Conservation (phyloP, 2,113 vertebrate genomes). For the Megaptera novaeangliae region DNA sequence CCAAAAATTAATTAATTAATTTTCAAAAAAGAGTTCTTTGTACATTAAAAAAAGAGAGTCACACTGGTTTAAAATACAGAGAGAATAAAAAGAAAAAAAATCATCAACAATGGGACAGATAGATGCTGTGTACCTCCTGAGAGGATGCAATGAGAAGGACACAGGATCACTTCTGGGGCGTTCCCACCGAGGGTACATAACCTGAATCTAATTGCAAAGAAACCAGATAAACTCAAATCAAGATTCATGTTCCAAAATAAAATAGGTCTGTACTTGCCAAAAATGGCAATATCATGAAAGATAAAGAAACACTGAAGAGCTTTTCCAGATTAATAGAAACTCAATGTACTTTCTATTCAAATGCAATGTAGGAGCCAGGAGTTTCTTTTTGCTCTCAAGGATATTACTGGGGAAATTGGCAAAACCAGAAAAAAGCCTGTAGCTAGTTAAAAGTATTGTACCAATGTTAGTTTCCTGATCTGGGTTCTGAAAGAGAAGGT, state of each 20-base stretch:
- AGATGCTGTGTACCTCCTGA: fast-evolving
- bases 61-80: no score
- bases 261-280: background rate
- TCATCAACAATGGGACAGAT: fast-evolving
- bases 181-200: fast-evolving
- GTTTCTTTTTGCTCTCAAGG: background rate
- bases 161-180: fast-evolving
- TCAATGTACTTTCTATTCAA: background rate
- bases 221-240: background rate
- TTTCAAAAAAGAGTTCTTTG: no score
- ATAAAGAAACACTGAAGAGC: background rate
- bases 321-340: background rate
- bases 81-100: no score
- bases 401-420: background rate
- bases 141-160: background rate
- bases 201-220: background rate
- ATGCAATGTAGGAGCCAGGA: background rate
- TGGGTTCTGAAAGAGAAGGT: background rate
- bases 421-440: background rate
- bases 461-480: background rate
- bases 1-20: no score
- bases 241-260: background rate
- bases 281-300: background rate
- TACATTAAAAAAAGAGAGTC: no score
- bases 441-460: background rate